Percentiles rank a stretch among this genome's conserved stretches.
These are phyloP conservation scores for Antechinus stuartii DNA, from an alignment of 2,113 vertebrate species.

Conservation along the genomic window DNA sequence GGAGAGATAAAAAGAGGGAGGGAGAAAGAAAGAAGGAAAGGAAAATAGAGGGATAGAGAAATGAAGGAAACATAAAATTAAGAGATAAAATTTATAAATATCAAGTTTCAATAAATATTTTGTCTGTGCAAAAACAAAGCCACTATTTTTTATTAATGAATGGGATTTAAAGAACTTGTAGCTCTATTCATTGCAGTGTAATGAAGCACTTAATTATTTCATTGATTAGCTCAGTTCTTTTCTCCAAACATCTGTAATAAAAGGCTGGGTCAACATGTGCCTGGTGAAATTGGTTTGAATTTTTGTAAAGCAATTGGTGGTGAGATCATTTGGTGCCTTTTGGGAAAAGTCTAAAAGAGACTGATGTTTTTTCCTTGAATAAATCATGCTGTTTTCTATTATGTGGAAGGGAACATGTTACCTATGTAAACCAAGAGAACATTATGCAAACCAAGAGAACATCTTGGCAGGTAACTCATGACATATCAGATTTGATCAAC, in stretches of 20 bases:
- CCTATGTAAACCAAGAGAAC: background rate
- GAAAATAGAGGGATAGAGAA: background rate
- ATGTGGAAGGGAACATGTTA: background rate
- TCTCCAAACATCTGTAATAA: conserved; percentile 8
- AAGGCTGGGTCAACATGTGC: background rate
- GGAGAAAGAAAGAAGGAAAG: too few relatives aligned
- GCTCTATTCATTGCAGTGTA: background rate
- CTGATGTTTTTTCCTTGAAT: background rate
- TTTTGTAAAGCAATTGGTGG: background rate
- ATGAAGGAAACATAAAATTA: background rate
- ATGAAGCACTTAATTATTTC: conserved; percentile 21
- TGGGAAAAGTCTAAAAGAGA: background rate
- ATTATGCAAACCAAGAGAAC: background rate
- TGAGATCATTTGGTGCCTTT: background rate
- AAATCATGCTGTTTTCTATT: background rate
- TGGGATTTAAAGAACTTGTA: background rate
- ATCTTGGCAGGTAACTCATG: background rate
- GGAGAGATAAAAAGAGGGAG: background rate
- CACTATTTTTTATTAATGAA: background rate
- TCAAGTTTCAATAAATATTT: background rate
- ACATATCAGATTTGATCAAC: background rate
- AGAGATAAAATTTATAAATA: background rate
- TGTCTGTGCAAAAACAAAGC: background rate
- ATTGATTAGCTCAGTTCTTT: background rate
- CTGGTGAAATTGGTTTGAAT: background rate